Evolutionary conservation across 2,888 invertebrate genomes (phyloP).

Genomic region (Drosophila subsilvestris): DNA sequence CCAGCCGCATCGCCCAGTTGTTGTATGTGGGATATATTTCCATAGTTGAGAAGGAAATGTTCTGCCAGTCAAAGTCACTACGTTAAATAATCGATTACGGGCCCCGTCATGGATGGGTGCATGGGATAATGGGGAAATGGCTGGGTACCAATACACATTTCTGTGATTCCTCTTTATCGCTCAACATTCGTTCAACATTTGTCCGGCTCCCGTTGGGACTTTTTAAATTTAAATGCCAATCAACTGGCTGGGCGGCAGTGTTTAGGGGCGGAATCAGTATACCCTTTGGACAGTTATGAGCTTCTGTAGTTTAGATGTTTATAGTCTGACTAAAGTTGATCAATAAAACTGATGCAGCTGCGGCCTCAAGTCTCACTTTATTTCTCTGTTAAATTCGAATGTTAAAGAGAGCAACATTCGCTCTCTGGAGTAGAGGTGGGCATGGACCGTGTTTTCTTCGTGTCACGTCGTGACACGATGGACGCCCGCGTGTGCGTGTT

Average conservation of each 20-base stretch:
- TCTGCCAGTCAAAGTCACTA: constrained; percentile 43
- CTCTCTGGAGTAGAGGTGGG: too few relatives aligned
- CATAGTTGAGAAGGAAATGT: constrained; percentile 24
- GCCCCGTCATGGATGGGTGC: constrained; percentile 29
- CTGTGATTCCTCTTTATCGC: not conserved
- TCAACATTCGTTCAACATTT: not conserved
- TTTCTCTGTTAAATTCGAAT: too few relatives aligned
- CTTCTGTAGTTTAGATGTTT: too few relatives aligned
- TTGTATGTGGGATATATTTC: constrained; percentile 31
- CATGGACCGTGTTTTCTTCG: too few relatives aligned
- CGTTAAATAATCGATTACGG: constrained; percentile 45
- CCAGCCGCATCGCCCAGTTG: not conserved
- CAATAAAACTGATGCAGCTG: too few relatives aligned
- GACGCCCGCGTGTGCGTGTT: too few relatives aligned
- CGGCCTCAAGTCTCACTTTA: too few relatives aligned
- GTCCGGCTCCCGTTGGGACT: constrained; percentile 7
- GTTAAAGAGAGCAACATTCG: too few relatives aligned
- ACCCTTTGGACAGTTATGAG: not conserved
- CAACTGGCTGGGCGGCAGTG: not conserved
- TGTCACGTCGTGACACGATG: too few relatives aligned
- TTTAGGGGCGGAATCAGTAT: too few relatives aligned
- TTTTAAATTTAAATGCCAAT: not conserved
- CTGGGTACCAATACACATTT: constrained; percentile 3
- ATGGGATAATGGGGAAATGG: constrained; percentile 25
- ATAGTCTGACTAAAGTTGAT: too few relatives aligned